phyloP scores from a whole-genome alignment of 2,113 vertebrate genomes.

The Chinchilla lanigera region DNA sequence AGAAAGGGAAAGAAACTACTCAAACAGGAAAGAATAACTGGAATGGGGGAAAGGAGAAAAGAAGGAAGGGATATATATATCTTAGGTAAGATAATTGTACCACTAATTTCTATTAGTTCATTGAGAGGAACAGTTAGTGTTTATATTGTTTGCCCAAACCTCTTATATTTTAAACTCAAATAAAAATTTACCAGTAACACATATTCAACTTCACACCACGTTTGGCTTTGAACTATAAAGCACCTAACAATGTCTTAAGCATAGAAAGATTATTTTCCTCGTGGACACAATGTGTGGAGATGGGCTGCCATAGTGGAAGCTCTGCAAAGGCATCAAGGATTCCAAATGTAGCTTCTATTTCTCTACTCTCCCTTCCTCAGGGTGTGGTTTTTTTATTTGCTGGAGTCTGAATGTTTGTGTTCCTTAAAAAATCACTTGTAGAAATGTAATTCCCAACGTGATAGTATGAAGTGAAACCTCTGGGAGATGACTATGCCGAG shows the following conservation, averaged over 20 bases:
- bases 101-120: too few relatives aligned
- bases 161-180: neutral
- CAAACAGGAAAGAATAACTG: too few relatives aligned
- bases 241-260: neutral
- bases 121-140: too few relatives aligned
- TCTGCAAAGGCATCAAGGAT: neutral
- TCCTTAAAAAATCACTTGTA: neutral
- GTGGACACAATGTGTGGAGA: rapidly evolving
- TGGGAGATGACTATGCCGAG: neutral
- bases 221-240: neutral
- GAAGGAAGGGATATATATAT: too few relatives aligned
- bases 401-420: neutral
- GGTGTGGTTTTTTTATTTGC: neutral
- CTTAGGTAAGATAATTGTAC: too few relatives aligned
- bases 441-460: neutral
- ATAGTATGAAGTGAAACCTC: neutral
- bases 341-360: neutral
- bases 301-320: neutral
- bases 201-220: neutral
- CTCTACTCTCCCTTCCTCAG: neutral
- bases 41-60: too few relatives aligned
- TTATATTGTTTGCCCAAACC: too few relatives aligned
- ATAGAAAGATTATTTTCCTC: neutral
- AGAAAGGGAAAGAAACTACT: too few relatives aligned
- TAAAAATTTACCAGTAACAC: neutral